phyloP scores from a whole-genome alignment of 2,888 invertebrate genomes.

The Eumerus sabulonum region DNA sequence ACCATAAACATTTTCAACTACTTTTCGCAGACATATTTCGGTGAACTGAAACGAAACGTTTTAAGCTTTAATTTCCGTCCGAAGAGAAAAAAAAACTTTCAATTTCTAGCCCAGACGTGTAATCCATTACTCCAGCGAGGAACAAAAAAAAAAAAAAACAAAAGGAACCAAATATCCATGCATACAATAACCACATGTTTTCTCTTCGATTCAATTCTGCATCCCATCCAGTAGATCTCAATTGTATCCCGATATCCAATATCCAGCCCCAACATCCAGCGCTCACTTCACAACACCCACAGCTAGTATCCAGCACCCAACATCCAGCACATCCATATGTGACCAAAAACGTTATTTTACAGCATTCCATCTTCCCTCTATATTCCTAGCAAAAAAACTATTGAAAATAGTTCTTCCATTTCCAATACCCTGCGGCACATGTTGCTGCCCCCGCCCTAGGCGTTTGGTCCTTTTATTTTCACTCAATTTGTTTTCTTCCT shows the following conservation, averaged over 20 bases:
- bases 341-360: constrained; percentile 26
- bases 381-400: neutral
- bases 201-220: constrained; percentile 18
- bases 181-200: constrained; percentile 14
- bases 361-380: too few species aligned
- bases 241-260: constrained; percentile 15
- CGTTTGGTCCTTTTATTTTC: constrained; percentile 44
- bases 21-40: too few species aligned
- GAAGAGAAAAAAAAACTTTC: constrained; percentile 37
- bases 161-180: constrained; percentile 22
- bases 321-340: constrained; percentile 39
- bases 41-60: too few species aligned
- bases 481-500: constrained; percentile 60
- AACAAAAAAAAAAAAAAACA: neutral
- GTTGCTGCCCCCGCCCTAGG: constrained; percentile 28
- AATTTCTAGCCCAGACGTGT: constrained; percentile 42
- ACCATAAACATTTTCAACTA: neutral
- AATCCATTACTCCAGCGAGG: constrained; percentile 17
- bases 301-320: constrained; percentile 9
- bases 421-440: neutral
- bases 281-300: constrained; percentile 2
- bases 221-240: constrained; percentile 28
- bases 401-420: neutral
- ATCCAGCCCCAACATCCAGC: too few species aligned
- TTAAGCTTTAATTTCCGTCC: too few species aligned